Base-by-base conservation (phyloP, 2,888 invertebrate genomes). In the Eueremaeus valkanovi region DNA sequence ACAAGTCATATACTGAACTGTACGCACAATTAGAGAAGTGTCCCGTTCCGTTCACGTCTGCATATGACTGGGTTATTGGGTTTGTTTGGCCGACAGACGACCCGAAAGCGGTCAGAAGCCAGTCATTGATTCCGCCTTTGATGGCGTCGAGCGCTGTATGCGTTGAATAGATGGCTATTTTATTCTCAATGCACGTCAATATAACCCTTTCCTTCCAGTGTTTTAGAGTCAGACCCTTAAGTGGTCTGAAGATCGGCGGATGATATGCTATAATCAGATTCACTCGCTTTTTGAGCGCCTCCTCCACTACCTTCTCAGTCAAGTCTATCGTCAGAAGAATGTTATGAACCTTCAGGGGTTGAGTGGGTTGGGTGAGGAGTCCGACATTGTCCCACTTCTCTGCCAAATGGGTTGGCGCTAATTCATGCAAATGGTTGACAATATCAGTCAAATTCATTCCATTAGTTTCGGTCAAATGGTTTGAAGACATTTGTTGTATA, bases 311-410 rank as follows among this genome's bases (percentile, higher is more conserved):
- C 78, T 88, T 88, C 83, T 93, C 91, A 0, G 95, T 96, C 49
- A 97, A 85, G 83, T 97, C 97, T 84, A 95, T 97, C 1, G 96
- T 96, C 49, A 97, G 84, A 75, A 97, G 82, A 73, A 95, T 87
- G 76, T 86, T 89, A 6, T 80, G 80, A 42, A 85, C 81, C 33
- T 76, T 72, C 78, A 82, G 81, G 63, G 87, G 84, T 33, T 87
- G 85, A 33, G 82, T 81, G 0, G 95, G 95, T 82, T 96, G 92
- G 16, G 96, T 88, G 33, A 97, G 85, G 1, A 97, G 85, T 0
- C 97, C 97, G 73, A 95, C 95, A 84, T 97, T 97, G 82, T 97
- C 97, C 96, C 96, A 97, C 73, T 87, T 87, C 81, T 90, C 94
- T 3, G 95, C 92, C 18, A 90, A 84, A 1, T 85, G 83, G 42